Percentiles rank a stretch among this genome's conserved stretches.
Conservation (phyloP, 2,113 vertebrate genomes). For the Microtus montanus region DNA sequence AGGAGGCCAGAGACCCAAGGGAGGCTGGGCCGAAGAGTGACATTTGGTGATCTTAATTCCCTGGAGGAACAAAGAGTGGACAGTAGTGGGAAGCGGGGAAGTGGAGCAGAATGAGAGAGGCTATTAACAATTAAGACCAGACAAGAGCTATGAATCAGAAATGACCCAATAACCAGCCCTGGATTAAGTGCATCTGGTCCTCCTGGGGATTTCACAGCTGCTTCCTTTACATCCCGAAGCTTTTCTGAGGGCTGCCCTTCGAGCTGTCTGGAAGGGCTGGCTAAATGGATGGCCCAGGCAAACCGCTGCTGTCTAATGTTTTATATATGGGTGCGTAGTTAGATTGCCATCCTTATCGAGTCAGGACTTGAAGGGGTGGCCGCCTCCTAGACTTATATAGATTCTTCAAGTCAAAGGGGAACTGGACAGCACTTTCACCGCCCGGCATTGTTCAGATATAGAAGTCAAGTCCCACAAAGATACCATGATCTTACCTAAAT, state of each 20-base stretch:
- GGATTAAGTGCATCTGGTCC: slow-evolving; percentile 79
- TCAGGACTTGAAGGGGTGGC: slow-evolving; percentile 5
- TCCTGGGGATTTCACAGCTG: slow-evolving; percentile 78
- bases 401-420: background rate
- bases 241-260: slow-evolving; percentile 75
- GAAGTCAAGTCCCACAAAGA: background rate
- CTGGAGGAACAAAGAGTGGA: slow-evolving; percentile 46
- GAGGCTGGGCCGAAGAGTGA: background rate
- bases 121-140: slow-evolving; percentile 59
- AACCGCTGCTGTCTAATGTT: slow-evolving; percentile 55
- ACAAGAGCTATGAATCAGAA: slow-evolving; percentile 63
- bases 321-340: slow-evolving; percentile 24
- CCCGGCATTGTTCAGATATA: background rate
- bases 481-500: background rate
- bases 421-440: background rate
- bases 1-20: background rate
- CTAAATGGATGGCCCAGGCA: slow-evolving; percentile 64
- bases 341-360: background rate
- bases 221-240: slow-evolving; percentile 81
- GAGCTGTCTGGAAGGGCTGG: slow-evolving; percentile 79
- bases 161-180: slow-evolving; percentile 71
- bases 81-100: background rate
- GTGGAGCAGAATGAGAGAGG: slow-evolving; percentile 16
- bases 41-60: slow-evolving; percentile 19
- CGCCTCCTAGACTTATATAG: background rate